These are phyloP conservation scores for Neotragus pygmaeus DNA, from an alignment of 2,113 vertebrate genomes.

Conservation along the genomic window DNA sequence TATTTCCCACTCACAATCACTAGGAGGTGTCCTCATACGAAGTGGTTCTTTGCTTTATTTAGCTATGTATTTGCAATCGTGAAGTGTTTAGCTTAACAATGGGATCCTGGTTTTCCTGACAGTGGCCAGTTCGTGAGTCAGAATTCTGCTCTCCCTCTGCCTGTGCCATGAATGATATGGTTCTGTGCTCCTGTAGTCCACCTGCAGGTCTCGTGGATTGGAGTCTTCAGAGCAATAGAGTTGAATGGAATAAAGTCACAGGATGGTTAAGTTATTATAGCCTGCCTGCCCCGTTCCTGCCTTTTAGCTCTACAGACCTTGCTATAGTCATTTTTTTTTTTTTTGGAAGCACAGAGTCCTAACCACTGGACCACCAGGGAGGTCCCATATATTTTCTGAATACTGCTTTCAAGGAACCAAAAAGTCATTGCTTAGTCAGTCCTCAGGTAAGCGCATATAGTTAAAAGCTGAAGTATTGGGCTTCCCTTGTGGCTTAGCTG, in stretches of 20 bases:
- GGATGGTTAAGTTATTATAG: background rate
- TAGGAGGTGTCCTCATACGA: background rate
- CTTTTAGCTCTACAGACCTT: background rate
- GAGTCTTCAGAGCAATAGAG: background rate
- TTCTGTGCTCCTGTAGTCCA: background rate
- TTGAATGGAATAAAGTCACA: background rate
- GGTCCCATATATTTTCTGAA: background rate
- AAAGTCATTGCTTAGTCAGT: background rate
- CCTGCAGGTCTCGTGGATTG: background rate
- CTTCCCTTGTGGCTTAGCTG: background rate
- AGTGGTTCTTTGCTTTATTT: background rate
- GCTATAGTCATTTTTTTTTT: accelerated
- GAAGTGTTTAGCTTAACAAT: background rate
- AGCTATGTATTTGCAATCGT: background rate
- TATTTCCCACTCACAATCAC: background rate
- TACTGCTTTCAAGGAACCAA: background rate
- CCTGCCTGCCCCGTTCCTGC: background rate
- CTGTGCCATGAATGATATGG: background rate
- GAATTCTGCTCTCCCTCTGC: background rate
- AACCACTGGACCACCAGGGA: background rate
- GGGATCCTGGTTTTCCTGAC: background rate
- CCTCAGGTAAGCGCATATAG: background rate
- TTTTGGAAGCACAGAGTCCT: background rate
- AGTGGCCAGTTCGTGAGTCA: background rate
- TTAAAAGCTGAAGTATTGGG: background rate